phyloP scores from a whole-genome alignment of 1,140 invertebrate species.

The Heliconius congener region DNA sequence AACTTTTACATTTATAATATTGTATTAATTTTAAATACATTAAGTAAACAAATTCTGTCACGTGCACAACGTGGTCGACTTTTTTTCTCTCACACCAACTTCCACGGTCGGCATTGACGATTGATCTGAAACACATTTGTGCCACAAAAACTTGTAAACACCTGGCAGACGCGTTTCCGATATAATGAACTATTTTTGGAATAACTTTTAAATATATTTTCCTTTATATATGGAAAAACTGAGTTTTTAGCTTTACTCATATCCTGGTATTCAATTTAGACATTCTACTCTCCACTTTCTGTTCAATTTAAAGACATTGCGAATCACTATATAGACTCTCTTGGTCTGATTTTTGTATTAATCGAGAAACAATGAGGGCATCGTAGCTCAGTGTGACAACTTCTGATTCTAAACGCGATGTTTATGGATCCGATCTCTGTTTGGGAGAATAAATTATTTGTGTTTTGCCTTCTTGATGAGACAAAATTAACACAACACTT shows the following conservation, averaged over 20 bases:
- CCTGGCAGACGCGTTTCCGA: constrained; percentile 53
- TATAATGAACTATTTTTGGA: constrained; percentile 33
- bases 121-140: constrained; percentile 54
- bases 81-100: constrained; percentile 23
- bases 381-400: too few species aligned
- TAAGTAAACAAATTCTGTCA: constrained; percentile 9
- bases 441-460: too few species aligned
- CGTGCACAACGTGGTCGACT: constrained; percentile 21
- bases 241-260: neutral
- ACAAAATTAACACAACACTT: too few species aligned
- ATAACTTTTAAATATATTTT: neutral
- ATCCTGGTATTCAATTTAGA: neutral
- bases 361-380: too few species aligned
- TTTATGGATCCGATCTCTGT: too few species aligned
- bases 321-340: too few species aligned
- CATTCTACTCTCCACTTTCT: too few species aligned
- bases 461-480: too few species aligned
- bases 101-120: constrained; percentile 38
- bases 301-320: too few species aligned
- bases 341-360: too few species aligned
- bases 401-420: too few species aligned
- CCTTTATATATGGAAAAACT: neutral
- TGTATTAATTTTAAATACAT: neutral
- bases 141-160: constrained; percentile 51
- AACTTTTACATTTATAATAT: too few species aligned